A percentile compares a stretch with the other conserved stretches of the same genome.
Conservation (phyloP, 2,888 invertebrate genomes). For the Cremastinae sp. region DNA sequence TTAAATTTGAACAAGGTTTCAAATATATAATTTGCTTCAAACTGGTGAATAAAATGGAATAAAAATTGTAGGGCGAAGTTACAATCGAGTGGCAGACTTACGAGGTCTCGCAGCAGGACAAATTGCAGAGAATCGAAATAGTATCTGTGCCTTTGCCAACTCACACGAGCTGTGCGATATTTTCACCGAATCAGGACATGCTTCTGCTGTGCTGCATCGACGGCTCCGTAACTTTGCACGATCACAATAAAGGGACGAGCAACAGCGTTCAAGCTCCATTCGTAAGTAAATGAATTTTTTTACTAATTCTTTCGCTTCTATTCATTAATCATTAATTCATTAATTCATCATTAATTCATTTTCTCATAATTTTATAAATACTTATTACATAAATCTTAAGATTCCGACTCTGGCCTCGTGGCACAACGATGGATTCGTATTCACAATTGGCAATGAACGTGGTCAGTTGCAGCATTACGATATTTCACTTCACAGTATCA, state of each 20-base stretch:
- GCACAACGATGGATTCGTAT: constrained; percentile 87
- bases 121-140: constrained; percentile 85
- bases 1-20: background rate
- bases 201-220: constrained; percentile 92
- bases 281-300: constrained; percentile 83
- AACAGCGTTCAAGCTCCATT: constrained; percentile 89
- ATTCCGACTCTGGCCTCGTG: constrained; percentile 86
- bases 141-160: constrained; percentile 87
- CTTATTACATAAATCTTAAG: constrained; percentile 71
- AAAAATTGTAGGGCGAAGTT: constrained; percentile 83
- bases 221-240: constrained; percentile 90
- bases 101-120: constrained; percentile 83
- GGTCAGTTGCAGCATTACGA: constrained; percentile 90
- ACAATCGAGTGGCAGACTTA: constrained; percentile 87
- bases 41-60: constrained; percentile 53
- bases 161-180: constrained; percentile 84
- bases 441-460: constrained; percentile 86
- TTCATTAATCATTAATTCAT: too few relatives aligned
- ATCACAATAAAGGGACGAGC: constrained; percentile 88
- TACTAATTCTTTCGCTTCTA: too few relatives aligned
- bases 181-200: constrained; percentile 88
- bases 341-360: constrained; percentile 22
- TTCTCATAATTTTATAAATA: constrained; percentile 2
- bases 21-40: constrained; percentile 6
- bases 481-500: constrained; percentile 85